Base-by-base conservation (phyloP, 2,797 vertebrate genomes). In the Sylvia borin region DNA sequence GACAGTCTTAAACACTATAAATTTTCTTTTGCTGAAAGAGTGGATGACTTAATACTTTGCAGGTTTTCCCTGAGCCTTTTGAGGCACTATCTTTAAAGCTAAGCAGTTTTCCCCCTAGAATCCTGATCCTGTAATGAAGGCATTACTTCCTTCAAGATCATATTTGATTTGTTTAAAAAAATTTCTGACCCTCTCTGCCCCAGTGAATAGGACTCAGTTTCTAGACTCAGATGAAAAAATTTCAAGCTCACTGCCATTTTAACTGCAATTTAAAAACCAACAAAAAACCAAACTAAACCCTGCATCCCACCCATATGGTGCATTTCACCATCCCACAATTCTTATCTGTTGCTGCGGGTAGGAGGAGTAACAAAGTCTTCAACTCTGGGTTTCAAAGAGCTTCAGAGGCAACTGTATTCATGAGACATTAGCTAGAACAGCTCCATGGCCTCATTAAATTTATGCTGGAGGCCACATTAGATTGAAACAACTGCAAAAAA, bases 221-320 rank as follows among this genome's bases (percentile, higher is more conserved):
- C 74, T 25, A 32, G 5, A 87, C 7, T 70, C 31, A 58, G 18
- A 20, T 40, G 18, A 51, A 66, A 67, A 8, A 18, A 29, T 55
- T 60, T 57, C 38, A 32, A 86, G 62, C 5, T 6, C 40, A 65
- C 7, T 45, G 5, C 1, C 12, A 53, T 70, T 94, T 47, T 93
- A 9, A 48, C 32, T 36, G 9, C 7, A 66, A 13, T 61, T 90
- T n/a, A 34, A 50, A 77, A 36, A 40, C 10, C 43, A 61, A 34
- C 10, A 13, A 13, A 77, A 27, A 57, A 20, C 3, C 4, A 12
- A n/a, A 27, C 6, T 11, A 16, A 14, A 17, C 7, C 9, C 3
- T 2, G 5, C 17, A 8, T 7, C 14, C 31, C 3, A 27, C 4
- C 17, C 3, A 8, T 27, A 10, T 10, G 11, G 13, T 14, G 7